Percentiles rank a stretch among this genome's conserved stretches.
Evolutionary conservation across 2,113 vertebrate genomes (phyloP).

Genomic region (Cyanocitta stelleri): DNA sequence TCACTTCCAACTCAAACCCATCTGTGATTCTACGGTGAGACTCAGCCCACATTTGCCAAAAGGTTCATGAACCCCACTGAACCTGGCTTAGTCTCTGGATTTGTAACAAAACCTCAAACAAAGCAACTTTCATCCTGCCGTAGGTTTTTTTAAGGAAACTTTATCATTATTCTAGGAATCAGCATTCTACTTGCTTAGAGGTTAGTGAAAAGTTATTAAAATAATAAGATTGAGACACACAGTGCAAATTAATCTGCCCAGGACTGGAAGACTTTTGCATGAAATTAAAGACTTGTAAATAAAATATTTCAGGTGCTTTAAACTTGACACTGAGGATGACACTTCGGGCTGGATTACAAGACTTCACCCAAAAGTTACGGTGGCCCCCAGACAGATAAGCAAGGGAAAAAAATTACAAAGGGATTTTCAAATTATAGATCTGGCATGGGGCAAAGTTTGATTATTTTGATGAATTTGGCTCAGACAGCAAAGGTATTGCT

Average conservation of each 20-base stretch:
- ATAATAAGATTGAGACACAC: constrained; percentile 20
- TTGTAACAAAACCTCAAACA: constrained; percentile 22
- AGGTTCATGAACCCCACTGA: neutral
- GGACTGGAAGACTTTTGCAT: neutral
- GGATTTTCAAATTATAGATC: neutral
- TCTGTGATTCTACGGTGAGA: neutral
- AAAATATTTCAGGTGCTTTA: neutral
- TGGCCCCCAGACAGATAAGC: neutral
- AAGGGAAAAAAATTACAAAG: neutral
- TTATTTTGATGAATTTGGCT: constrained; percentile 49
- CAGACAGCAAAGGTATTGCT: neutral
- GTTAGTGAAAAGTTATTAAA: constrained; percentile 55
- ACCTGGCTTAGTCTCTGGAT: neutral
- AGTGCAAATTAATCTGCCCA: neutral
- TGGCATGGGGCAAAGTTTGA: neutral
- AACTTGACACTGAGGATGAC: neutral
- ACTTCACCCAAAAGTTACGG: neutral
- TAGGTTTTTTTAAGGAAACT: neutral
- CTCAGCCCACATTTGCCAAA: neutral
- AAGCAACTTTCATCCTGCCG: neutral
- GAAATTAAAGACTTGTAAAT: constrained; percentile 4
- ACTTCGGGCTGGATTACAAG: neutral
- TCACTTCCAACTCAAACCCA: neutral
- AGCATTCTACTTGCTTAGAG: neutral
- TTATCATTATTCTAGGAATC: constrained; percentile 1